phyloP scores from a whole-genome alignment of 2,888 invertebrate genomes.

The Monopis laevigella region DNA sequence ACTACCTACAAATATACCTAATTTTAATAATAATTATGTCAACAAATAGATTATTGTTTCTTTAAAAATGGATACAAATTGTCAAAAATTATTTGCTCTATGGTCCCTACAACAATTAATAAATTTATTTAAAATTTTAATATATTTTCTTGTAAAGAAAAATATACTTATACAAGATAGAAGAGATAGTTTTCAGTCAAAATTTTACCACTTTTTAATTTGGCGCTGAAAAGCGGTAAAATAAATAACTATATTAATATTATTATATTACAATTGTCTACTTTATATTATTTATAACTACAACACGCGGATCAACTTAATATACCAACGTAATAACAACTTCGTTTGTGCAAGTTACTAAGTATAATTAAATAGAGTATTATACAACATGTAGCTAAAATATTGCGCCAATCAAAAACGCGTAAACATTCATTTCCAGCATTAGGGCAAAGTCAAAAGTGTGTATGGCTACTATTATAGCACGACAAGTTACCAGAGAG shows the following conservation, averaged over 20 bases:
- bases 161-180: constrained; percentile 10
- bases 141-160: neutral
- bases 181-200: constrained; percentile 30
- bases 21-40: neutral
- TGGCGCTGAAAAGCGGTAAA: constrained; percentile 5
- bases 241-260: neutral
- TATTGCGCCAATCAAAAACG: too few relatives aligned
- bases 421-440: too few relatives aligned
- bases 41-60: too few relatives aligned
- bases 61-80: neutral
- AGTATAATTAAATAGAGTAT: too few relatives aligned
- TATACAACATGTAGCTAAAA: too few relatives aligned
- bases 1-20: neutral
- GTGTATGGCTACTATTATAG: too few relatives aligned
- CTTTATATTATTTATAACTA: too few relatives aligned
- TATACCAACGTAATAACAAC: too few relatives aligned
- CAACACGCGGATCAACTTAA: too few relatives aligned
- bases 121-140: neutral
- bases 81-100: constrained; percentile 33
- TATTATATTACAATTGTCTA: neutral
- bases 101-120: constrained; percentile 46
- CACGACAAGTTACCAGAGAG: too few relatives aligned
- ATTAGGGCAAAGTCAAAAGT: too few relatives aligned
- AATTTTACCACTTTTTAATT: constrained; percentile 21
- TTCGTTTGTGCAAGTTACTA: too few relatives aligned